Base-by-base conservation (phyloP, 2,113 vertebrate genomes). In the Crotophaga sulcirostris region DNA sequence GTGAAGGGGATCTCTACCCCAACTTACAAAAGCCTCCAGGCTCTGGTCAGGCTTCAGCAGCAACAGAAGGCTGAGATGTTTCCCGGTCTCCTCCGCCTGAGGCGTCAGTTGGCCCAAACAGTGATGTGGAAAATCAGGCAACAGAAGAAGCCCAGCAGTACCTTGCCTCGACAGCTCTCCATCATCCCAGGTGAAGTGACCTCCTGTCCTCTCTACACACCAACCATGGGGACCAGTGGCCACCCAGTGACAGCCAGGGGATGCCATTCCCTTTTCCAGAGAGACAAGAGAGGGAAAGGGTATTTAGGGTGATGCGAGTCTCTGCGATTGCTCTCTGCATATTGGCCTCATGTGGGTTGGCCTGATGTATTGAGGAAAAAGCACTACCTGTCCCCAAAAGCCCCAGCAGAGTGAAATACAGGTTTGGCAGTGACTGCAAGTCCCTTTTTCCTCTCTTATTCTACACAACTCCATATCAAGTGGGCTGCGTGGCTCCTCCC, bases 1-100 rank as follows among this genome's bases (percentile, higher is more conserved):
- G 72, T 84, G 8, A 97, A 96, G 44, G 97, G 97, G 82, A 98
- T 98, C 55, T 60, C 98, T 2, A 34, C 40, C 44, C 79, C 73
- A 63, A 97, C 93, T 38, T 78, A 96, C 54, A 92, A 62, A 75
- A 96, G 67, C 19, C 80, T 98, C 77, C 97, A 90, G 77, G 54
- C 80, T 29, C 29, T 96, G 52, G 31, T 98, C 56, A 91, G 47
- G 77, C 54, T 38, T 10, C 96, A 98, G 56, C 87, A 92, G 54
- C 95, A 97, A 42, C 97, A 96, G 93, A 96, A 84, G 82, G 92
- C 89, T 33, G 93, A 72, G 54, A 94, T 84, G 51, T 95, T 96
- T 82, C 80, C 97, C 3, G 62, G 80, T 56, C 95, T 98, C 21
- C 76, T 89, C 45, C 76, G 19, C 13, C 91, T 97, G 55, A 96